Base-by-base conservation (phyloP, 2,797 vertebrate species). In the Paedocypris micromegethes region DNA sequence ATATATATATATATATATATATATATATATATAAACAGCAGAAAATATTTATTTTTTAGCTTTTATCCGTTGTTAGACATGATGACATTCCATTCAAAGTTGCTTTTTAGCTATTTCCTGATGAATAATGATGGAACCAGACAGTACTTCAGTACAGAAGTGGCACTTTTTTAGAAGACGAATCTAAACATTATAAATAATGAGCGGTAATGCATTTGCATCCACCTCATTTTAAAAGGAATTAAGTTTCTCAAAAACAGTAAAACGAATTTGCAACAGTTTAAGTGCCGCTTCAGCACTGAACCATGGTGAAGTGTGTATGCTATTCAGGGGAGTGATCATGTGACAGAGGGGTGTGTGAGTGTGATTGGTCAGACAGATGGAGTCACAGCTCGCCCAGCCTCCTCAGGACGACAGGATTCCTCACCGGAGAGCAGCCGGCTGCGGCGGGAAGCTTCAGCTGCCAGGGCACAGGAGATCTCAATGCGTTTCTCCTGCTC, bases 401-500 rank as follows among this genome's bases (percentile, higher is more conserved):
- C 79, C 75, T 62, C 81, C 73, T 80, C 71, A 4, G 73, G 78
- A 78, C 74, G 79, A 68, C 78, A 77, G 61, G 68, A 68, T 76
- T 86, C 73, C 91, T 94, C 86, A 97, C 95, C 95, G 8, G 95
- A 97, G 75, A 98, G 90, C 82, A 98, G 88, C 69, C 95, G 93
- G 70, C 94, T 94, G 7, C 94, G 90, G 44, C 94, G 92, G 1
- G 95, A 97, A 7, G 95, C 96, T 83, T 98, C 95, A 0, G 94
- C 91, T n/a, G 95, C 96, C 79, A 98, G 87, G 7, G 94, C 83
- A 0, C 96, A 98, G 0, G 95, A 97, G 78, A 98, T 94, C 88
- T 97, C 95, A 6, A 98, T 98, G 55, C 94, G 89, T 83, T 97
- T 98, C 84, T 98, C 94, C 80, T 98, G 94, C 82, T 98, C 95